phyloP scores from a whole-genome alignment of 2,113 vertebrate species.

The Stomatorhinus ivindoensis region DNA sequence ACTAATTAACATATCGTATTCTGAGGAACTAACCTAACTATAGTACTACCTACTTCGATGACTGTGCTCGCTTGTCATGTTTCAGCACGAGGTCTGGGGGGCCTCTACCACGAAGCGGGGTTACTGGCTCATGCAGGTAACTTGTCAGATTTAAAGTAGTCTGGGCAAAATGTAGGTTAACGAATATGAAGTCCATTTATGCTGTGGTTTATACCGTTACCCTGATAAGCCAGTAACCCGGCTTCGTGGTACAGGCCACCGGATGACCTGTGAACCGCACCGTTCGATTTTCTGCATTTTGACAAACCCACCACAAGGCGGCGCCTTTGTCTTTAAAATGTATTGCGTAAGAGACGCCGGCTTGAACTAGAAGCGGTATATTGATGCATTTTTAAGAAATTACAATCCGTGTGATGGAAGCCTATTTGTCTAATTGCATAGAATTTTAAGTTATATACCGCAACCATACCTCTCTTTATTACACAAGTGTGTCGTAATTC shows the following conservation, averaged over 20 bases:
- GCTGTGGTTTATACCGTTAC: no score
- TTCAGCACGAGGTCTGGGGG: not conserved
- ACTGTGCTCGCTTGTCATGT: not conserved
- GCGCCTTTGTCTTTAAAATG: constrained; percentile 1
- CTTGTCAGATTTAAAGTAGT: no score
- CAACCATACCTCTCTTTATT: not conserved
- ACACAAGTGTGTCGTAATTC: not conserved
- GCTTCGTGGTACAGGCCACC: not conserved
- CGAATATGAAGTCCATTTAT: no score
- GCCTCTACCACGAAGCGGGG: no score
- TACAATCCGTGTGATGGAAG: not conserved
- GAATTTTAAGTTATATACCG: not conserved
- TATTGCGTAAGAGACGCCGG: not conserved
- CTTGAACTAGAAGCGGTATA: not conserved
- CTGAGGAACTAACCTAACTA: not conserved
- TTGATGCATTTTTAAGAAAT: not conserved
- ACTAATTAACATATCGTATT: not conserved
- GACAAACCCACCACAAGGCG: not conserved
- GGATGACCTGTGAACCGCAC: not conserved
- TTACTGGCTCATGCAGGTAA: no score
- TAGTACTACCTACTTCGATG: not conserved
- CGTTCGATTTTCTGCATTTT: not conserved
- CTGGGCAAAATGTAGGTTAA: no score
- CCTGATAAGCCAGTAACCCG: no score
- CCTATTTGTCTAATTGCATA: not conserved